Evolutionary conservation across 2,113 vertebrate genomes (phyloP).

Genomic region (Ursus arctos): DNA sequence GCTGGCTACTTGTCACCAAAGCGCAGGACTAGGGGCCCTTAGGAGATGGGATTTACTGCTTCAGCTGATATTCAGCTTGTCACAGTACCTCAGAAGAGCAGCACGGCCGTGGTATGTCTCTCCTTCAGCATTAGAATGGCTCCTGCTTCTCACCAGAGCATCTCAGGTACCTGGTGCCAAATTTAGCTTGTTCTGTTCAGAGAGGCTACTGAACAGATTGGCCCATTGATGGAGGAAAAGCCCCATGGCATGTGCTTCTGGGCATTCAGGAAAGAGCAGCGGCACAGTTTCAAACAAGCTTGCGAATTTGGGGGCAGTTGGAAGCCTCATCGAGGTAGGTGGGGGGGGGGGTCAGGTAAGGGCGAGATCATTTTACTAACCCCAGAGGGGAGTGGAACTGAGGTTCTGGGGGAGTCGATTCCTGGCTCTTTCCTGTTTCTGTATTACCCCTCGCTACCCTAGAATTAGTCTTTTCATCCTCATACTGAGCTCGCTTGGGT

Average conservation of each 20-base stretch:
- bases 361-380: background rate
- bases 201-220: slow-evolving; percentile 67
- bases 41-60: background rate
- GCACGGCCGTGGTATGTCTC: background rate
- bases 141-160: slow-evolving; percentile 52
- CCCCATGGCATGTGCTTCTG: slow-evolving; percentile 48
- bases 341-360: background rate
- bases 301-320: background rate
- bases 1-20: slow-evolving; percentile 32
- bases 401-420: background rate
- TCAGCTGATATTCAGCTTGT: background rate
- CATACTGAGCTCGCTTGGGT: slow-evolving; percentile 33
- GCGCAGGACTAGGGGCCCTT: background rate
- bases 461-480: slow-evolving; percentile 24
- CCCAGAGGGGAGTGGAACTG: background rate
- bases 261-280: slow-evolving; percentile 22
- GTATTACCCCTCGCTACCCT: background rate
- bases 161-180: slow-evolving; percentile 76
- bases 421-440: background rate
- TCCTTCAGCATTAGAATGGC: slow-evolving; percentile 29
- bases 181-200: slow-evolving; percentile 75
- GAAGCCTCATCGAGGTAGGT: slow-evolving; percentile 13
- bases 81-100: background rate
- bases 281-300: slow-evolving; percentile 7
- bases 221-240: slow-evolving; percentile 60